A percentile compares a stretch with the other conserved stretches of the same genome.
Conservation (phyloP, 35 echinoderm and acorn worm genomes). For the Ptychodera flava region DNA sequence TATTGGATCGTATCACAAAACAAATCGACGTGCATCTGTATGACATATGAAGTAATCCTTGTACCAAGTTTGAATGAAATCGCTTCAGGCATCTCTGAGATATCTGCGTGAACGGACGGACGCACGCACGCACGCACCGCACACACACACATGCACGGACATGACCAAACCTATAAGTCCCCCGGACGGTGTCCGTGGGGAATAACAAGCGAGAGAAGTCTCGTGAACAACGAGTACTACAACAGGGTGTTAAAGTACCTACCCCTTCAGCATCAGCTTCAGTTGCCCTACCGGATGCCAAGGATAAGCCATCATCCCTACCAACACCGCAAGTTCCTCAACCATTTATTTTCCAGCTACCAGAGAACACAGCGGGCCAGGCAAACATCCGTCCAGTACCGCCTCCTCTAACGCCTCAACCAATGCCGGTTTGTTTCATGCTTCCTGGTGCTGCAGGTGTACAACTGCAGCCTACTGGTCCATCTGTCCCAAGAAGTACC, state of each 20-base stretch:
- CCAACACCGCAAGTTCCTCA: neutral
- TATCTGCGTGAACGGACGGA: too few relatives aligned
- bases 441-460: neutral
- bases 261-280: neutral
- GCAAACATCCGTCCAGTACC: neutral
- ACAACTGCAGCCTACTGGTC: neutral
- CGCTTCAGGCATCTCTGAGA: too few relatives aligned
- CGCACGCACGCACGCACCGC: too few relatives aligned
- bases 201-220: neutral
- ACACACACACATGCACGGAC: too few relatives aligned
- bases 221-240: neutral
- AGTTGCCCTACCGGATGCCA: neutral
- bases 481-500: neutral
- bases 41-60: neutral
- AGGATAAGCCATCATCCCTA: neutral
- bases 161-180: too few relatives aligned
- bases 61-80: too few relatives aligned
- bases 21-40: neutral
- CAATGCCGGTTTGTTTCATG: too few relatives aligned
- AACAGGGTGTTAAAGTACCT: neutral
- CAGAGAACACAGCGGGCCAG: slow-evolving; percentile 3
- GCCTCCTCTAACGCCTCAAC: neutral
- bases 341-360: neutral
- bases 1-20: too few relatives aligned
- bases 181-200: neutral